phyloP scores from a whole-genome alignment of 2,797 vertebrate species.

The Phoebastria nigripes region DNA sequence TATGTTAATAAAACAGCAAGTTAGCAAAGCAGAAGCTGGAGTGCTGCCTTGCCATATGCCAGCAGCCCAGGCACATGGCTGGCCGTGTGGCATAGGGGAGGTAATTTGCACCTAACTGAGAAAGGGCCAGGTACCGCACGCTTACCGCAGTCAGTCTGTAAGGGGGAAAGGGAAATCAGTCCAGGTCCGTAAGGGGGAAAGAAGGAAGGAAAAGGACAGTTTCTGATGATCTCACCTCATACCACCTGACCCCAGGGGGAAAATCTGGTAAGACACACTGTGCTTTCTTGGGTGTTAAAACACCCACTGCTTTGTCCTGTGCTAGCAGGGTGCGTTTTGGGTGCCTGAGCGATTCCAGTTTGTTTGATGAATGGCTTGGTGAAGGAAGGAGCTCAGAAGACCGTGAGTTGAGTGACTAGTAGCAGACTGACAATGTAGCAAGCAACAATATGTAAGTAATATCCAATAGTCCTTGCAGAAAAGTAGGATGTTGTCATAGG shows the following conservation, averaged over 20 bases:
- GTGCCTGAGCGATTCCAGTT: neutral
- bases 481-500: neutral
- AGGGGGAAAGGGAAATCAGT: no score
- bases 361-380: neutral
- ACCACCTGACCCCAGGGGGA: neutral
- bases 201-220: neutral
- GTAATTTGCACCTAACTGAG: neutral
- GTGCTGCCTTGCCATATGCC: conserved; percentile 1
- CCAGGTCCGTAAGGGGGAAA: neutral
- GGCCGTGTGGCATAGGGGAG: neutral
- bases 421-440: neutral
- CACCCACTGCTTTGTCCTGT: neutral
- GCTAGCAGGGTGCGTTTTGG: neutral
- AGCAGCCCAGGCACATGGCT: neutral
- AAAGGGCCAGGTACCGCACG: accelerated
- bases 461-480: neutral
- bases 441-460: neutral
- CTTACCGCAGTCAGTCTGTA: neutral
- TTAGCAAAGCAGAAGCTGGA: conserved; percentile 1
- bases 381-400: neutral
- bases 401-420: neutral
- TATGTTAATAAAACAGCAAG: neutral
- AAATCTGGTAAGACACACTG: neutral
- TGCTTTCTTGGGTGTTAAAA: neutral
- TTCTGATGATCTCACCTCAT: neutral